Evolutionary conservation across 1,140 invertebrate species (phyloP).

Genomic region (Diabrotica virgifera): DNA sequence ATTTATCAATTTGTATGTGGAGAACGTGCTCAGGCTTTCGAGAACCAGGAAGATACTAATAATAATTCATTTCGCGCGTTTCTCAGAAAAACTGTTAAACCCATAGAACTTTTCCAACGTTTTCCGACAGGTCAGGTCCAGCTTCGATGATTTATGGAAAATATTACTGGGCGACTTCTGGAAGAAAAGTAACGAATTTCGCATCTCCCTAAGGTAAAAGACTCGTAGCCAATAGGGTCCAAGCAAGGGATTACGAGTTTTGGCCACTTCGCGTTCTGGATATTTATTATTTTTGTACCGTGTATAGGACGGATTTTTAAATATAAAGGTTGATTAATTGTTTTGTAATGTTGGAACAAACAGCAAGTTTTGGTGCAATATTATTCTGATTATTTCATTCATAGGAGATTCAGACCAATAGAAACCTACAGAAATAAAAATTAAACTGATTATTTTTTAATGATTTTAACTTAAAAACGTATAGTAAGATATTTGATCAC

Average conservation of each 20-base stretch:
- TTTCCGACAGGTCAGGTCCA: constrained; percentile 40
- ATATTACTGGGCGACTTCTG: constrained; percentile 32
- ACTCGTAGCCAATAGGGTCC: constrained; percentile 13
- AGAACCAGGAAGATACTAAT: constrained; percentile 27
- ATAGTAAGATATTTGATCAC: no score
- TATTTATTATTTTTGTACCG: constrained; percentile 24
- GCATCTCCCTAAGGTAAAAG: constrained; percentile 24
- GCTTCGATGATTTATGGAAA: constrained; percentile 45
- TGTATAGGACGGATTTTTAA: no score
- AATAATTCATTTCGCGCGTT: constrained; percentile 42
- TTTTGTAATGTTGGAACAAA: no score
- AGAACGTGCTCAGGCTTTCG: constrained; percentile 12
- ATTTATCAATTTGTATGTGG: constrained; percentile 28
- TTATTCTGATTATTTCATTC: no score
- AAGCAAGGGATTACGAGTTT: constrained; percentile 30
- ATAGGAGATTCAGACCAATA: no score
- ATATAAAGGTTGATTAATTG: no score
- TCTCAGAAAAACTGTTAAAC: constrained; percentile 28
- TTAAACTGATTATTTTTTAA: no score
- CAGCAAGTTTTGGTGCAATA: no score
- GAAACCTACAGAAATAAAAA: no score
- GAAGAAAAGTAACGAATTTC: constrained; percentile 38
- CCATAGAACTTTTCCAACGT: constrained; percentile 33
- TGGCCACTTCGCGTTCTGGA: constrained; percentile 33
- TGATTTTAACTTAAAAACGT: no score